These are phyloP conservation scores for chimpanzee (Pan troglodytes) DNA, from an alignment of 2,113 vertebrate genomes.

Conservation along the genomic window NHGRI_mPanTro3-v2.1_pri NC_072413.2:43940501-43941000, in stretches of 20 bases:
- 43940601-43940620: neutral
- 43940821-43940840: slow-evolving; percentile 15
- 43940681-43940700: slow-evolving; percentile 14
- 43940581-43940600: slow-evolving; percentile 34
- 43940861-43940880: neutral
- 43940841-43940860: neutral
- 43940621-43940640: neutral
- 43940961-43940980: slow-evolving; percentile 11
- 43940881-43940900: neutral
- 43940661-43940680: neutral
- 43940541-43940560: neutral
- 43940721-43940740: neutral
- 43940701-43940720: neutral
- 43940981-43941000: slow-evolving; percentile 52
- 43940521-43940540: slow-evolving; percentile 34
- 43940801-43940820: neutral
- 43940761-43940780: neutral
- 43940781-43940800: neutral
- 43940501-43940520: slow-evolving; percentile 31
- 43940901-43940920: slow-evolving; percentile 50
- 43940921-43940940: neutral
- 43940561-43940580: neutral
- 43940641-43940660: neutral
- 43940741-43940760: neutral
- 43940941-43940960: slow-evolving; percentile 26